phyloP scores from a whole-genome alignment of 2,113 vertebrate species.

The Microcebus murinus region DNA sequence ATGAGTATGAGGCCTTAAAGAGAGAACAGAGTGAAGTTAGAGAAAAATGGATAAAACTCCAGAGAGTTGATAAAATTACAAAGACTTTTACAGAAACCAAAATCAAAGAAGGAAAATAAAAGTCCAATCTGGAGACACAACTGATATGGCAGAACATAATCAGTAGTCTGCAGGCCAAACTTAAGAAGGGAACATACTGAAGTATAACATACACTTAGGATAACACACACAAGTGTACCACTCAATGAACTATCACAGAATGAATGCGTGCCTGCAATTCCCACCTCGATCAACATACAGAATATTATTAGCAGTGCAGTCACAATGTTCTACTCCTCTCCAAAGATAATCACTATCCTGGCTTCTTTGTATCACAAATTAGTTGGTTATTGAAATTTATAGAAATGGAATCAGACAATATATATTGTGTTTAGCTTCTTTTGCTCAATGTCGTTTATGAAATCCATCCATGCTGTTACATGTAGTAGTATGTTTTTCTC shows the following conservation, averaged over 20 bases:
- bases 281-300: background rate
- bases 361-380: slow-evolving; percentile 4
- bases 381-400: background rate
- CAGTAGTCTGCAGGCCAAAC: background rate
- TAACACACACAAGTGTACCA: background rate
- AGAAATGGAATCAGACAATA: background rate
- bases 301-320: background rate
- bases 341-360: background rate
- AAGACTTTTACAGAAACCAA: slow-evolving; percentile 6
- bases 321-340: background rate
- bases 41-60: background rate
- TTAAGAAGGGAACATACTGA: background rate
- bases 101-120: slow-evolving; percentile 28
- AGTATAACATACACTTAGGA: background rate
- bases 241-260: background rate
- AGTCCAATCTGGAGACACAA: background rate
- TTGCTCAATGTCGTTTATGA: background rate
- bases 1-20: background rate
- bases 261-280: background rate
- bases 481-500: background rate
- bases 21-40: background rate
- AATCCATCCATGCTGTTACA: background rate
- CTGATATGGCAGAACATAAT: background rate
- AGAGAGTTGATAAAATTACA: background rate
- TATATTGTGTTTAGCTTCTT: background rate